Evolutionary conservation across 1,140 invertebrate genomes (phyloP).

Genomic region (Pogonus chalceus): DNA sequence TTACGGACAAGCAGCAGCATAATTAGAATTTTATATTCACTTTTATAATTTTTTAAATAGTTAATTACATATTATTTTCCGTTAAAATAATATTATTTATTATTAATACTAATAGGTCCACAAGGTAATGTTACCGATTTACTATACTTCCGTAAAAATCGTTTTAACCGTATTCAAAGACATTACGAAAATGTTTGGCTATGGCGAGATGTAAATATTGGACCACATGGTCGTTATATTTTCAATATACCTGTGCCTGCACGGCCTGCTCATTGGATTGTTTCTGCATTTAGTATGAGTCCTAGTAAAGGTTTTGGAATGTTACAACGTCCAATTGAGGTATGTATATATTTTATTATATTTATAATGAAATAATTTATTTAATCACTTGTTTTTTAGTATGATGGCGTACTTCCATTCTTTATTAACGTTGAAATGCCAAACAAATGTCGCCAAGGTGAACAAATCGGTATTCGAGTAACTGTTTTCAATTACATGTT

Average conservation of each 20-base stretch:
- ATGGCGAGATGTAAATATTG: slow-evolving; percentile 90
- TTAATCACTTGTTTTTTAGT: slow-evolving; percentile 36
- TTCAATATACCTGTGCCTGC: slow-evolving; percentile 82
- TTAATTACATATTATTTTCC: neutral
- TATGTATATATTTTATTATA: slow-evolving; percentile 30
- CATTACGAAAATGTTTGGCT: slow-evolving; percentile 92
- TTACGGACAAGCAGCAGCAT: neutral
- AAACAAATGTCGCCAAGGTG: slow-evolving; percentile 67
- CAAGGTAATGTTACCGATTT: slow-evolving; percentile 52
- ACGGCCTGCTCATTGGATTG: slow-evolving; percentile 80
- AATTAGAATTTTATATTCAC: neutral
- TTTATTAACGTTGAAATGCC: slow-evolving; percentile 95
- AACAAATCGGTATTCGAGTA: slow-evolving; percentile 86
- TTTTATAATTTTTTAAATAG: neutral
- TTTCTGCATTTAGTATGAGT: slow-evolving; percentile 86
- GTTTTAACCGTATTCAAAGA: slow-evolving; percentile 75
- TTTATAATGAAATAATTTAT: neutral
- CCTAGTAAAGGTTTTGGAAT: slow-evolving; percentile 78
- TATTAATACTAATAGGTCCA: slow-evolving; percentile 5
- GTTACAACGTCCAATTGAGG: slow-evolving; percentile 61
- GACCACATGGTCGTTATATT: slow-evolving; percentile 76
- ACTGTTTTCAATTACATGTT: slow-evolving; percentile 91
- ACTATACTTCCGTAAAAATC: slow-evolving; percentile 62
- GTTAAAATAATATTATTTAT: neutral
- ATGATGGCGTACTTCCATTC: slow-evolving; percentile 79